Conservation (phyloP, 2,888 invertebrate genomes). For the Odontocolon sp. region DNA sequence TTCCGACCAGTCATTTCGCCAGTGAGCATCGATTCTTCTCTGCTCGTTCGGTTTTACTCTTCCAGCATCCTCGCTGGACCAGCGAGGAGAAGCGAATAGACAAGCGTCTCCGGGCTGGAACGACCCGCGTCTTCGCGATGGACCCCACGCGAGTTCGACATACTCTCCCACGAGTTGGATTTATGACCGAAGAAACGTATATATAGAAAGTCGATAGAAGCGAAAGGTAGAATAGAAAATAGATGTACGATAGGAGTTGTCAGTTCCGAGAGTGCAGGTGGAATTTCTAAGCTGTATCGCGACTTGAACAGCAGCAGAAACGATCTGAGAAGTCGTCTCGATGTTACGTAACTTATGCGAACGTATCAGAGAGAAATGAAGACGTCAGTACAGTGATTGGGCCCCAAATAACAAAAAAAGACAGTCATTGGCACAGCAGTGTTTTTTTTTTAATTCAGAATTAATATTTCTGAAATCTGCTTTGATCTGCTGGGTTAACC, state of each 20-base stretch:
- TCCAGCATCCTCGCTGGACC: slow-evolving; percentile 17
- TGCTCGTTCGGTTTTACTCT: slow-evolving; percentile 20
- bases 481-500: too few relatives aligned
- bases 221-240: too few relatives aligned
- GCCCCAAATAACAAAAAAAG: too few relatives aligned
- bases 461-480: too few relatives aligned
- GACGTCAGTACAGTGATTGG: slow-evolving; percentile 10
- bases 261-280: not conserved
- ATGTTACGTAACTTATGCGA: slow-evolving; percentile 29
- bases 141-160: slow-evolving; percentile 76
- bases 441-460: too few relatives aligned
- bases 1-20: slow-evolving; percentile 43
- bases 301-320: not conserved
- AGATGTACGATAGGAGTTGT: not conserved
- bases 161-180: slow-evolving; percentile 73
- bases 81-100: slow-evolving; percentile 41
- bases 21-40: slow-evolving; percentile 55
- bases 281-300: not conserved
- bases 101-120: slow-evolving; percentile 49
- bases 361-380: slow-evolving; percentile 9
- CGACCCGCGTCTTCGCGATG: slow-evolving; percentile 69
- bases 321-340: slow-evolving; percentile 8
- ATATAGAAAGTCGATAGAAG: slow-evolving; percentile 10
- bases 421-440: too few relatives aligned
- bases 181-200: slow-evolving; percentile 61